Base-by-base conservation (phyloP, 2,888 invertebrate genomes). In the Leptura quadrifasciata region DNA sequence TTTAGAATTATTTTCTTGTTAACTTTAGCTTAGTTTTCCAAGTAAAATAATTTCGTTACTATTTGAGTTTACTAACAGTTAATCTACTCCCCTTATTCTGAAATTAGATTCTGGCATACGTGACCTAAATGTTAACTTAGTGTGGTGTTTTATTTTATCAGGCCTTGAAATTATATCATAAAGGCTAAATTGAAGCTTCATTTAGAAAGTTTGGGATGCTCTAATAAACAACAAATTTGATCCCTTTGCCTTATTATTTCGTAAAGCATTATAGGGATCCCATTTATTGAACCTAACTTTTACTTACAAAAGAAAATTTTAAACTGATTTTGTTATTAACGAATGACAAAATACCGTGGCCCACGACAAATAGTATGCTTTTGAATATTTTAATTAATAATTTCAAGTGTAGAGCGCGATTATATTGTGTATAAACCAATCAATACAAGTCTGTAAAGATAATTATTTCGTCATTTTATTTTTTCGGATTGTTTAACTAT, bases 211-310 rank as follows among this genome's bases (percentile, higher is more conserved):
- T 47, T 47, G 47, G 5, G n/a, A 47, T n/a, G 47, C 47, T 47
- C 47, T 47, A 47, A 47, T 47, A 47, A 47, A 47, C 47, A 47
- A n/a, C 47, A 47, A 47, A 47, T 47, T 47, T 47, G 47, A 47
- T 47, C 47, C n/a, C 47, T n/a, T 47, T 47, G 47, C 12, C 47
- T 47, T n/a, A 47, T 47, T 47, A 47, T 15, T 47, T n/a, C 5
- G 47, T 47, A 47, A 47, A 47, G n/a, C 47, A n/a, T n/a, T n/a
- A n/a, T 47, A 5, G 3, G 10, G 27, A 31, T 31, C 27, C 24
- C 27, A 8, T 6, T 31, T 31, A 2, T 8, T 6, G 27, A 31
- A 6, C 3, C 3, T 31, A 31, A 31, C 5, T 2, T 31, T 31
- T 6, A 31, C 39, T 39, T 39, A 39, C 15, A 15, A 0, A 10